A percentile compares a stretch with the other conserved stretches of the same genome.
Evolutionary conservation across 2,797 vertebrate genomes (phyloP).

Genomic region (Anguilla pacifica): DNA sequence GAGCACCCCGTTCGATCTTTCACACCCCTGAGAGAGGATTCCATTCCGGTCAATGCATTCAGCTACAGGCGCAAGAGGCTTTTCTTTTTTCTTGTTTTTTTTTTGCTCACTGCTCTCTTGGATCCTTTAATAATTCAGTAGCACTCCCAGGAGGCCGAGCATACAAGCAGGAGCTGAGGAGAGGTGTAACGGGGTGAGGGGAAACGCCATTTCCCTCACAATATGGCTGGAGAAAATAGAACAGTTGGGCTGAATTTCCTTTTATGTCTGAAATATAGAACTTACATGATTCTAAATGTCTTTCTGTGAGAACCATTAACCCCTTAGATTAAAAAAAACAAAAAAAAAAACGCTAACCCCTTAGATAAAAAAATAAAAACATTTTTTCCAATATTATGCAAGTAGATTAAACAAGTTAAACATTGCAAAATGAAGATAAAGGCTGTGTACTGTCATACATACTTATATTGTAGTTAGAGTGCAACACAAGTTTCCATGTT

Average conservation of each 20-base stretch:
- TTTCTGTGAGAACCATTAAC: not conserved
- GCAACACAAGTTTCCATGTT: not conserved
- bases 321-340: not conserved
- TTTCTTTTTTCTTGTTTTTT: conserved; percentile 2
- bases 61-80: not conserved
- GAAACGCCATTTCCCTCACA: not conserved
- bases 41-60: not conserved
- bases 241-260: not conserved
- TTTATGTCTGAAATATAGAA: not conserved
- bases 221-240: not conserved
- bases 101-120: not conserved
- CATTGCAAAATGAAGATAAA: not conserved
- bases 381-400: not conserved
- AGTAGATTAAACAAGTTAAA: not conserved
- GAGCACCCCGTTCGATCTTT: conserved; percentile 2
- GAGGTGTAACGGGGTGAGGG: not conserved
- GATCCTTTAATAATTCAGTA: conserved; percentile 34
- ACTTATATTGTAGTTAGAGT: not conserved
- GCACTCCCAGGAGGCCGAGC: not conserved
- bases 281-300: not conserved
- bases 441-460: not conserved
- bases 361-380: not conserved
- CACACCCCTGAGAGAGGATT: conserved; percentile 15
- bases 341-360: not conserved
- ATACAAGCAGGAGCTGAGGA: not conserved